A percentile compares a stretch with the other conserved stretches of the same genome.
Evolutionary conservation across 1,140 invertebrate species (phyloP).

Genomic region (Bombus polaris): DNA sequence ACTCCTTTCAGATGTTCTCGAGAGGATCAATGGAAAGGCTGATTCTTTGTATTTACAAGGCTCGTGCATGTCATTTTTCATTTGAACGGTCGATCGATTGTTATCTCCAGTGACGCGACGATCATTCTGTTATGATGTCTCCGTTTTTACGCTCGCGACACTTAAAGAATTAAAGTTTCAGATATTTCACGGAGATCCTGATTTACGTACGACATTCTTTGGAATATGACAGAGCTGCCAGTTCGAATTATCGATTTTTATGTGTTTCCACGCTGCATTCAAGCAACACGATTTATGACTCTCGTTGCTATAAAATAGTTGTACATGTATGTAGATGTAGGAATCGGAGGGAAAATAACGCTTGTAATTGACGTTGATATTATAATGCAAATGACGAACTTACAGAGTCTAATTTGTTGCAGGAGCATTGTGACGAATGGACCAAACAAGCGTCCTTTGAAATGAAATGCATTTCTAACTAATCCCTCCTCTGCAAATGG

Average conservation of each 20-base stretch:
- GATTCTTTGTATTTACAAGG: constrained; percentile 4
- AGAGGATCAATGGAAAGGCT: constrained; percentile 19
- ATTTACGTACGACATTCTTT: background rate
- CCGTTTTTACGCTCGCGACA: background rate
- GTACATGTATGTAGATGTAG: too few species aligned
- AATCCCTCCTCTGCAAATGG: too few species aligned
- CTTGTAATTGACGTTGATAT: background rate
- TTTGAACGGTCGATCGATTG: constrained; percentile 18
- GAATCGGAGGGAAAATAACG: background rate
- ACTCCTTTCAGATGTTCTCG: constrained; percentile 13
- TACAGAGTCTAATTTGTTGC: too few species aligned
- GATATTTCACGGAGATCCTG: constrained; percentile 10
- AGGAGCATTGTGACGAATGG: too few species aligned
- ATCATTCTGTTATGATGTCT: background rate
- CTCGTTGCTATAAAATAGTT: too few species aligned
- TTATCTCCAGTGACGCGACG: background rate
- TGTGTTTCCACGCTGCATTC: background rate
- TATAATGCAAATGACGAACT: background rate
- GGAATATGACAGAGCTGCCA: background rate
- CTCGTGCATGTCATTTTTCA: constrained; percentile 15
- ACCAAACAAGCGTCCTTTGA: too few species aligned
- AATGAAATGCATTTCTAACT: too few species aligned
- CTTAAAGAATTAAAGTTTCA: background rate
- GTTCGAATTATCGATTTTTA: background rate
- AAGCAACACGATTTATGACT: background rate